Percentiles rank a stretch among this genome's conserved stretches.
Evolutionary conservation across 2,113 vertebrate genomes (phyloP).

Genomic region (Erpornis zantholeuca): DNA sequence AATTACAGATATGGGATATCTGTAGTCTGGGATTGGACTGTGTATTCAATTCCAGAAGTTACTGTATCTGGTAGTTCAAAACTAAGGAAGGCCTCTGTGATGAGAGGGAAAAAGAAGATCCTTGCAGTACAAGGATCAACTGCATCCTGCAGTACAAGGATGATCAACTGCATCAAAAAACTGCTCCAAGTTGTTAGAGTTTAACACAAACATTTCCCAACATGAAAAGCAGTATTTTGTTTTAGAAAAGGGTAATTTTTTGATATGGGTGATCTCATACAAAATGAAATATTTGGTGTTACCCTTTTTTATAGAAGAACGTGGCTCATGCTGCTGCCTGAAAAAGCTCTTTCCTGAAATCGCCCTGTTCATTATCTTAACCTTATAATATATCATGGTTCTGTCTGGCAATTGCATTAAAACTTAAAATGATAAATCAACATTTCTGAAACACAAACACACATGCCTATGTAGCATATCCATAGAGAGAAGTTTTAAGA

Average conservation of each 20-base stretch:
- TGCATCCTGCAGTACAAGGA: not conserved
- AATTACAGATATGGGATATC: not conserved
- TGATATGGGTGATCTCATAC: not conserved
- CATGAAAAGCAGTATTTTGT: not conserved
- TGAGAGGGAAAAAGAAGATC: not conserved
- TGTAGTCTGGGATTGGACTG: not conserved
- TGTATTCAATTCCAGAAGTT: not conserved
- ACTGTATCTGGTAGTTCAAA: not conserved
- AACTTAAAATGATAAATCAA: not conserved
- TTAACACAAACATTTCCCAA: not conserved
- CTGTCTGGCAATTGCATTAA: not conserved
- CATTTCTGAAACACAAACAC: not conserved
- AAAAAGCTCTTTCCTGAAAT: not conserved
- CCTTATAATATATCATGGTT: not conserved
- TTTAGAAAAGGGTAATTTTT: not conserved
- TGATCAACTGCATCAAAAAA: not conserved
- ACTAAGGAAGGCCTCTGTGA: not conserved
- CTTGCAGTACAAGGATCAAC: not conserved
- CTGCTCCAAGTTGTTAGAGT: not conserved
- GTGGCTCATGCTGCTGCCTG: not conserved
- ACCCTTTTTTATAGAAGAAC: not conserved
- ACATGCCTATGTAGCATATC: rapidly evolving
- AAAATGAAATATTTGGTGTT: not conserved
- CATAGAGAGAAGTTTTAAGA: not conserved
- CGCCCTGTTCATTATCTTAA: not conserved